These are phyloP conservation scores for Merluccius polli DNA, from an alignment of 2,797 vertebrate species.

Conservation along the genomic window DNA sequence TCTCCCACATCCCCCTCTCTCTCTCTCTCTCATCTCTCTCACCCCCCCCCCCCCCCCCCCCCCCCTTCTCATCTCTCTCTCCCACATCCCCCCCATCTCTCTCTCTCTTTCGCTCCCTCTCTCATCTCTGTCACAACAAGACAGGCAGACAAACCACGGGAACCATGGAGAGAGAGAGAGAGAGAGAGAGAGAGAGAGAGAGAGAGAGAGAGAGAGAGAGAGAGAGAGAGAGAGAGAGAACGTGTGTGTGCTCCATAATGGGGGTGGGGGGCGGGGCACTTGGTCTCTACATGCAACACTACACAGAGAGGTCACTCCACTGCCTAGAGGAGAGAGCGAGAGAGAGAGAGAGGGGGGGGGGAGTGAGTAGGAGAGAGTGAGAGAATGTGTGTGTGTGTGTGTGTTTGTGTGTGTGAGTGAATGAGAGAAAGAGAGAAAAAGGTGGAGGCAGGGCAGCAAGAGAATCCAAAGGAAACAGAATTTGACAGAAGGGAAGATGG, in stretches of 20 bases:
- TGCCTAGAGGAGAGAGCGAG: conserved; percentile 31
- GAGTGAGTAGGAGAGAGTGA: not conserved
- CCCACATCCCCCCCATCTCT: too few relatives aligned
- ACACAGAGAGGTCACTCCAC: conserved; percentile 52
- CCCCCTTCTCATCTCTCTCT: too few relatives aligned
- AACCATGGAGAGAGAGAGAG: not conserved
- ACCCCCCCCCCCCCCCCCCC: too few relatives aligned
- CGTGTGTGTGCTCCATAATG: not conserved
- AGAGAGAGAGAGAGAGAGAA: not conserved
- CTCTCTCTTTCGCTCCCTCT: too few relatives aligned
- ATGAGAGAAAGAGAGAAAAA: not conserved
- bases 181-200: not conserved
- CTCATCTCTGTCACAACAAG: not conserved
- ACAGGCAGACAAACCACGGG: not conserved
- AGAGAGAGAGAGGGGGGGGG: not conserved
- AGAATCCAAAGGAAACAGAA: not conserved
- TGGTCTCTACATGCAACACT: conserved; percentile 40
- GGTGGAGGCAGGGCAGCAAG: not conserved
- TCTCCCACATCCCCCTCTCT: too few relatives aligned
- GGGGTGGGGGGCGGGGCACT: conserved; percentile 23
- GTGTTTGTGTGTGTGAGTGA: not conserved
- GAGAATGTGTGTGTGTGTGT: not conserved
- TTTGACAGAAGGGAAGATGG: not conserved
- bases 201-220: not conserved
- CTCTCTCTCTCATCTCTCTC: not conserved